Base-by-base conservation (phyloP, 2,797 vertebrate species). In the Tarsius wallacei region DNA sequence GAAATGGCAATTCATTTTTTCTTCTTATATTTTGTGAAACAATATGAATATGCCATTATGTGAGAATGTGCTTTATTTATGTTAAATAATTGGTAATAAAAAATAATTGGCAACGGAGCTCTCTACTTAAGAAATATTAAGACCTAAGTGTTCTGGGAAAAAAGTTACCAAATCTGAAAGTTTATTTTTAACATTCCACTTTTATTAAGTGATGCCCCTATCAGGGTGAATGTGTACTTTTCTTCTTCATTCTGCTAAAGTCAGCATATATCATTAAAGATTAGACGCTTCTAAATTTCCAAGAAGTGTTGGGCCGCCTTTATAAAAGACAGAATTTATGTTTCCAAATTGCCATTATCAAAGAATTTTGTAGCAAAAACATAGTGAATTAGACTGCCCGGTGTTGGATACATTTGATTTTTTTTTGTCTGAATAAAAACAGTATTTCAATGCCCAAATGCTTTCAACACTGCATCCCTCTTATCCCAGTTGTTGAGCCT, bases 261-360 rank as follows among this genome's bases (percentile, higher is more conserved):
- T 91, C 33, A 89, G 2, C 28, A 24, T 70, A n/a, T 36, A 80
- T 81, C 66, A 59, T 78, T 77, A 85, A 90, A 33, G 17, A 51
- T 61, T 82, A 95, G 33, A 55, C 24, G 33, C 11, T 71, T 74
- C 26, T 90, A 26, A 92, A 87, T 95, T 82, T 17, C 63, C 12
- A n/a, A 71, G 17, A 85, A 90, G 3, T 24, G 36, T 9, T 64
- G n/a, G 66, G 2, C 5, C 4, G 28, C 36, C 53, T 92, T 70
- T 93, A 49, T 63, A 82, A 97, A 94, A 71, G 81, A 81, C 4
- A 77, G 49, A 49, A 89, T 5, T 73, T 74, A 70, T 36, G 78
- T 85, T 96, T 93, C 81, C 68, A 94, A 93, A 94, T 88, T 96
- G 33, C 22, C n/a, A 17, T 90, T 86, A 96, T 96, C 88, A 94